These are phyloP conservation scores for Rhodinocichla rosea DNA, from an alignment of 2,113 vertebrate species.

Conservation along the genomic window DNA sequence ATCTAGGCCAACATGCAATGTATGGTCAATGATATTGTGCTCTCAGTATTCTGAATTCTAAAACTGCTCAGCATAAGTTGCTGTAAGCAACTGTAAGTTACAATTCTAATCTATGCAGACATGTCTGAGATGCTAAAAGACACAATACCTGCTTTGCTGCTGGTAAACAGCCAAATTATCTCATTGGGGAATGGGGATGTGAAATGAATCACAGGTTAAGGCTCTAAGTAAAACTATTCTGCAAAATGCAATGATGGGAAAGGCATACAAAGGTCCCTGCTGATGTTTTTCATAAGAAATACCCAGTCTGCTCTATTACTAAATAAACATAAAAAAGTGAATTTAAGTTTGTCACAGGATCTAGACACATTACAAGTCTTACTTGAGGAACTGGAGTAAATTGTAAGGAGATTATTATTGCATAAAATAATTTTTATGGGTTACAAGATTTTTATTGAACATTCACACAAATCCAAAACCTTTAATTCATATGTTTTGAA, in stretches of 20 bases:
- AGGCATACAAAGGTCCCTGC: neutral
- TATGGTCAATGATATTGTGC: neutral
- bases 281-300: neutral
- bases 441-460: neutral
- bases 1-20: neutral
- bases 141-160: neutral
- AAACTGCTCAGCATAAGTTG: neutral
- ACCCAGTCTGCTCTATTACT: neutral
- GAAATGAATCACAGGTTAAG: neutral
- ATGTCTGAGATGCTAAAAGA: neutral
- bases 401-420: neutral
- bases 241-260: neutral
- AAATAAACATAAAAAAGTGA: neutral
- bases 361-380: neutral
- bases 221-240: neutral
- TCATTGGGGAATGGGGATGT: neutral
- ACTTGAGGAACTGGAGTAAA: neutral
- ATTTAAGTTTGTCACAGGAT: neutral
- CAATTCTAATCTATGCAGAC: neutral
- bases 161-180: neutral
- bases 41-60: neutral
- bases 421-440: neutral
- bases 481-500: neutral
- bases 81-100: neutral
- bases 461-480: neutral